phyloP scores from a whole-genome alignment of 2,888 invertebrate genomes.

The Sipha maydis region DNA sequence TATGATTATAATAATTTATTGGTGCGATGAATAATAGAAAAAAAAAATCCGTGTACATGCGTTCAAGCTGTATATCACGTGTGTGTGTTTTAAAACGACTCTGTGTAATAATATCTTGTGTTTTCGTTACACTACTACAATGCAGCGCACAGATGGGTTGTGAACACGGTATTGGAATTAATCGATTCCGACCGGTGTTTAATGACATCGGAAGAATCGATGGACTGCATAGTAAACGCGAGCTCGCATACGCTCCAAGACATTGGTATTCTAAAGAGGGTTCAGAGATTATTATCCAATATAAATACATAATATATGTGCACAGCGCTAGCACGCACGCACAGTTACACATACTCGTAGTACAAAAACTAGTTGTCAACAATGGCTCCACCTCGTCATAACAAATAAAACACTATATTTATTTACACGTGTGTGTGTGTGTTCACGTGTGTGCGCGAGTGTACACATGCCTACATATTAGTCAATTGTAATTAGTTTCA shows the following conservation, averaged over 20 bases:
- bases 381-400: conserved; percentile 49
- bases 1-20: not conserved
- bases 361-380: conserved; percentile 48
- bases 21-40: not conserved
- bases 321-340: no score
- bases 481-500: conserved; percentile 52
- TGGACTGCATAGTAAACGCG: conserved; percentile 10
- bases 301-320: not conserved
- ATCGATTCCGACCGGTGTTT: conserved; percentile 46
- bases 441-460: no score
- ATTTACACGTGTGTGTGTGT: not conserved
- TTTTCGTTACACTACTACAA: not conserved
- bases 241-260: not conserved
- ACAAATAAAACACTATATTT: conserved; percentile 25
- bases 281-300: conserved; percentile 50
- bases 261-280: conserved; percentile 43
- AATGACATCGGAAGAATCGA: conserved; percentile 36
- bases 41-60: no score
- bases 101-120: no score
- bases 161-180: conserved; percentile 36
- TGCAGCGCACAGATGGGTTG: not conserved
- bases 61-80: not conserved
- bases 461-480: conserved; percentile 5
- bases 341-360: not conserved
- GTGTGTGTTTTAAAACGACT: not conserved